A percentile compares a stretch with the other conserved stretches of the same genome.
Conservation (phyloP, 2,888 invertebrate genomes). For the Rotaria magnacalcarata region DNA sequence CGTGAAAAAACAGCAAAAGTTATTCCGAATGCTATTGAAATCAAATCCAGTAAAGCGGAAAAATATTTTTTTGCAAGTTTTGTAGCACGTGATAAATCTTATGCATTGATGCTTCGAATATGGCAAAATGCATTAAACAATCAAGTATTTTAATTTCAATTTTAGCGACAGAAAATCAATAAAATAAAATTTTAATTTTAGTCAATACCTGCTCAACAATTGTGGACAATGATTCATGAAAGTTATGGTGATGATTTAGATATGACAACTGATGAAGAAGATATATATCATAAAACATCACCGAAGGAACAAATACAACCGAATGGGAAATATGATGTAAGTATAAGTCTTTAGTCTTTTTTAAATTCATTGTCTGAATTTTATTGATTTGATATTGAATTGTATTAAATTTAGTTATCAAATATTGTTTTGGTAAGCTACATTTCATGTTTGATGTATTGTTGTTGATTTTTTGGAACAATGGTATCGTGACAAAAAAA, state of each 20-base stretch:
- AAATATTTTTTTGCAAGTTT: constrained; percentile 91
- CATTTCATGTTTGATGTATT: not conserved
- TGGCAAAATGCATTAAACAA: constrained; percentile 93
- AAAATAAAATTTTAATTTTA: constrained; percentile 49
- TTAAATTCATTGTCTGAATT: not conserved
- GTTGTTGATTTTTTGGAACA: not conserved
- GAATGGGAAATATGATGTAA: not conserved
- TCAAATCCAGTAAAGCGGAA: constrained; percentile 63
- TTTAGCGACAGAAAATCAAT: not conserved
- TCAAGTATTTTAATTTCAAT: constrained; percentile 62
- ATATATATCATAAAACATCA: not conserved
- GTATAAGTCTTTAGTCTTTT: not conserved
- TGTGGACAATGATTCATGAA: constrained; percentile 85
- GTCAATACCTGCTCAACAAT: constrained; percentile 74
- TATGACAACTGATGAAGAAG: constrained; percentile 72
- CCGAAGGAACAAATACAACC: not conserved
- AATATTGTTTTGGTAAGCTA: constrained; percentile 7
- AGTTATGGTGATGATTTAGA: constrained; percentile 90
- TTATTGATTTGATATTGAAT: not conserved
- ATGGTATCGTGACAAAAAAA: too few species aligned
- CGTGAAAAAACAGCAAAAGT: constrained; percentile 68
- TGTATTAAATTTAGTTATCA: not conserved
- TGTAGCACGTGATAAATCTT: constrained; percentile 84
- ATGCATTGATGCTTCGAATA: constrained; percentile 85
- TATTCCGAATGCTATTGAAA: constrained; percentile 88